Base-by-base conservation (phyloP, 2,113 vertebrate species). In the Notarius lentiginosus region DNA sequence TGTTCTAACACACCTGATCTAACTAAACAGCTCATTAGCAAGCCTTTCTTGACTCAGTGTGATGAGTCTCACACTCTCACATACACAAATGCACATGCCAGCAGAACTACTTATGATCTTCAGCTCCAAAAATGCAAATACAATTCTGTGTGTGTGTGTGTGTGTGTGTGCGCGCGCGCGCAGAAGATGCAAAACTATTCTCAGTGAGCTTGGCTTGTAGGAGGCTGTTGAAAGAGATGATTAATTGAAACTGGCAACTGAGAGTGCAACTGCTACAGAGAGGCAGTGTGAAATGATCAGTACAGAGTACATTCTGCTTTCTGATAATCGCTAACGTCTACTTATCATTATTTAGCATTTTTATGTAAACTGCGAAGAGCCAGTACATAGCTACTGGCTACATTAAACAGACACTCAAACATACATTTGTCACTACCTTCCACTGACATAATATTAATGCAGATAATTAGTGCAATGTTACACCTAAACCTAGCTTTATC, bases 171-270 rank as follows among this genome's bases (percentile, higher is more conserved):
- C 60, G 55, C 30, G 11, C n/a, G 49, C 70, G 24, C n/a, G 49
- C 56, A 53, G 65, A 84, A 85, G 75, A 75, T 89, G 73, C 12
- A 56, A 82, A 76, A 85, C 85, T 82, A 66, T 87, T 87, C 85
- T 87, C 79, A 89, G 87, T 84, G 24, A 55, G 87, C 81, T 85
- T 72, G 86, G 87, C 81, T 85, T 72, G 86, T 90, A 81, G 82
- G 91, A 82, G 86, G 84, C 84, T 90, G 41, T 41, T 41, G 77
- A 87, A 88, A 92, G 91, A 83, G 84, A 88, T 75, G 89, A 85
- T 90, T 70, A 91, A 95, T 95, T 94, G 95, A 93, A 91, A 95
- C 93, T 95, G 92, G 92, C 9, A 53, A 66, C 88, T 91, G 92
- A 82, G 88, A 82, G 61, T 79, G 79, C 77, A 86, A 70, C 51